These are phyloP conservation scores for Enoplosus armatus DNA, from an alignment of 2,797 vertebrate genomes.

Conservation along the genomic window DNA sequence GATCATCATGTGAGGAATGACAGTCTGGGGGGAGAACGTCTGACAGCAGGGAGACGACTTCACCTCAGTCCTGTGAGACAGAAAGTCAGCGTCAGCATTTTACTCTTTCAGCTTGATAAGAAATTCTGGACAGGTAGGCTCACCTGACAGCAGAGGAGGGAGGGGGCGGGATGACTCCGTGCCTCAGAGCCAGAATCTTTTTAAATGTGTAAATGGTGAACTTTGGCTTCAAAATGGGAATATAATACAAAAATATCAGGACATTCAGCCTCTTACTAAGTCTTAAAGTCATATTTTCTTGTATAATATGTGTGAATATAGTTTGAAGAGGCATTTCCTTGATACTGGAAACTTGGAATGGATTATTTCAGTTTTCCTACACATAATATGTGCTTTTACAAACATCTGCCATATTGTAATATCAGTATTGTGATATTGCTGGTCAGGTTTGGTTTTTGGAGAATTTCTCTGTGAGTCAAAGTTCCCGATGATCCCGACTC, in stretches of 20 bases:
- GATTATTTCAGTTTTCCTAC: too few relatives aligned
- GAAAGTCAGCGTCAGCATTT: constrained; percentile 39
- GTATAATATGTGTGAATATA: too few relatives aligned
- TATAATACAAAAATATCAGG: neutral
- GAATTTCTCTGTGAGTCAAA: too few relatives aligned
- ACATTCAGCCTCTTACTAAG: neutral
- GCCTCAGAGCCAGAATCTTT: neutral
- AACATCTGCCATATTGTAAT: neutral
- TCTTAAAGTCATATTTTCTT: neutral
- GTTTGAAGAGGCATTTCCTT: too few relatives aligned
- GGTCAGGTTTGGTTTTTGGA: neutral
- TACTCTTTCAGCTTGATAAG: constrained; percentile 14
- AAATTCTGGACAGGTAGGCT: constrained; percentile 21
- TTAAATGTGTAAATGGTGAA: neutral
- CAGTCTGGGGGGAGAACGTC: neutral
- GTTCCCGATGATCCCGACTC: neutral
- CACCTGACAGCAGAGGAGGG: constrained; percentile 26
- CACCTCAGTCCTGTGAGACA: constrained; percentile 23
- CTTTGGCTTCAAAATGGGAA: neutral
- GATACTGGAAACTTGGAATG: too few relatives aligned
- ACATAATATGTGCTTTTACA: neutral
- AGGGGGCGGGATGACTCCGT: neutral
- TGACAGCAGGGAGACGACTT: constrained; percentile 19
- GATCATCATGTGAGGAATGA: constrained; percentile 17
- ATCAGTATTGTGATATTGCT: neutral